phyloP scores from a whole-genome alignment of 2,888 invertebrate species.

The Tricholauxania praeusta region DNA sequence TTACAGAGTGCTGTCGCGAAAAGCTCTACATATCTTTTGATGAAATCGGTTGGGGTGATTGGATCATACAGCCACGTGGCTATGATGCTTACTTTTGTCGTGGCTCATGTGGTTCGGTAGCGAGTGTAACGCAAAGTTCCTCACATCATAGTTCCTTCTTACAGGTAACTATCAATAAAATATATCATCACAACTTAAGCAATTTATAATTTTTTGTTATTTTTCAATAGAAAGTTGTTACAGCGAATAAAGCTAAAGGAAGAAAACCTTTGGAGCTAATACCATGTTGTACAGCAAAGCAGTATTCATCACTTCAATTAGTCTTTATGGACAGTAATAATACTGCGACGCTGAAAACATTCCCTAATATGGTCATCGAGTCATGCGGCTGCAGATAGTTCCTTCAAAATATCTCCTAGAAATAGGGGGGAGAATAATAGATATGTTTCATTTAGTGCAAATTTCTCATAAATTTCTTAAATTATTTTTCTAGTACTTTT shows the following conservation, averaged over 20 bases:
- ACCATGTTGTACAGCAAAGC: conserved; percentile 89
- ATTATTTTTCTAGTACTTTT: too few relatives aligned
- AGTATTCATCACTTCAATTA: conserved; percentile 82
- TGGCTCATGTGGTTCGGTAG: conserved; percentile 81
- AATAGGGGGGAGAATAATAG: background rate
- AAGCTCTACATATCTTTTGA: conserved; percentile 85
- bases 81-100: conserved; percentile 91
- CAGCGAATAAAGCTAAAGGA: conserved; percentile 65
- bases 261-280: conserved; percentile 75
- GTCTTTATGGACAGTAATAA: conserved; percentile 85
- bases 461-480: background rate
- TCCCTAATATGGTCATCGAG: conserved; percentile 93
- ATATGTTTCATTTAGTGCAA: background rate
- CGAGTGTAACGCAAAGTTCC: conserved; percentile 76
- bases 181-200: background rate
- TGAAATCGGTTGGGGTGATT: conserved; percentile 89
- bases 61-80: conserved; percentile 85
- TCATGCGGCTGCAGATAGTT: conserved; percentile 87
- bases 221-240: conserved; percentile 75
- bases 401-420: too few relatives aligned
- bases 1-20: conserved; percentile 86
- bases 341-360: conserved; percentile 80
- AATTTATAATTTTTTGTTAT: conserved; percentile 16
- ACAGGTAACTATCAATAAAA: conserved; percentile 71
- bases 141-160: conserved; percentile 80